These are phyloP conservation scores for Ooceraea biroi DNA, from an alignment of 1,140 invertebrate genomes.

Conservation along the genomic window DNA sequence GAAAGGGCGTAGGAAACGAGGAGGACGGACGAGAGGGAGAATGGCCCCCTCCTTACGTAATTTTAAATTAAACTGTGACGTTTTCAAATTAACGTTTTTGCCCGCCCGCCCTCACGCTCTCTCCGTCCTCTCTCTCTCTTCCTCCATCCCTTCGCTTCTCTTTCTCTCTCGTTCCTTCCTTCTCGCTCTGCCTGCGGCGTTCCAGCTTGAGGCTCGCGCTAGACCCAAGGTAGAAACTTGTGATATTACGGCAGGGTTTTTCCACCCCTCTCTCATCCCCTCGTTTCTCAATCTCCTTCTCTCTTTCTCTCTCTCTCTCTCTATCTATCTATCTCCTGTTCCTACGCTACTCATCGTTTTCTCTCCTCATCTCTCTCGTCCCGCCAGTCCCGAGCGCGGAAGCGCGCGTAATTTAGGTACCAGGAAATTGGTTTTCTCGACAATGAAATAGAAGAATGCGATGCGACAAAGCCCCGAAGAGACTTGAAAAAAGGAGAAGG, in stretches of 20 bases:
- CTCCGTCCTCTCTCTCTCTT: conserved; percentile 56
- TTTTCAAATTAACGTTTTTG: conserved; percentile 87
- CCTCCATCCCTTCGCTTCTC: conserved; percentile 47
- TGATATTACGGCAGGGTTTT: conserved; percentile 83
- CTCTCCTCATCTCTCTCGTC: conserved; percentile 65
- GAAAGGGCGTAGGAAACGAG: conserved; percentile 63
- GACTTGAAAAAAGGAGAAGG: conserved; percentile 69
- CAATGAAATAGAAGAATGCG: conserved; percentile 87
- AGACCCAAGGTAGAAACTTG: conserved; percentile 82
- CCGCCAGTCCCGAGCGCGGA: conserved; percentile 59
- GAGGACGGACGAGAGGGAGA: conserved; percentile 22
- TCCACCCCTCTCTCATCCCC: conserved; percentile 69
- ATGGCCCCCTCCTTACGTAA: conserved; percentile 82
- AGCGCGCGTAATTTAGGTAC: conserved; percentile 86
- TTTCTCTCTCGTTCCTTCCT: conserved; percentile 60
- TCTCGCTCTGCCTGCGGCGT: conserved; percentile 72
- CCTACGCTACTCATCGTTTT: conserved; percentile 37
- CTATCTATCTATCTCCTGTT: conserved; percentile 40
- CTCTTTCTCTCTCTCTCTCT: conserved; percentile 54
- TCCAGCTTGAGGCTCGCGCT: conserved; percentile 73
- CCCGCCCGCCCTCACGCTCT: conserved; percentile 69
- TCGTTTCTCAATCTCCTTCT: conserved; percentile 66
- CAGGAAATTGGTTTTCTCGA: conserved; percentile 87
- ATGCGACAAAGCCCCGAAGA: conserved; percentile 79
- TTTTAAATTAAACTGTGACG: conserved; percentile 86